phyloP scores from a whole-genome alignment of 2,113 vertebrate genomes.

The Todiramphus chloris region DNA sequence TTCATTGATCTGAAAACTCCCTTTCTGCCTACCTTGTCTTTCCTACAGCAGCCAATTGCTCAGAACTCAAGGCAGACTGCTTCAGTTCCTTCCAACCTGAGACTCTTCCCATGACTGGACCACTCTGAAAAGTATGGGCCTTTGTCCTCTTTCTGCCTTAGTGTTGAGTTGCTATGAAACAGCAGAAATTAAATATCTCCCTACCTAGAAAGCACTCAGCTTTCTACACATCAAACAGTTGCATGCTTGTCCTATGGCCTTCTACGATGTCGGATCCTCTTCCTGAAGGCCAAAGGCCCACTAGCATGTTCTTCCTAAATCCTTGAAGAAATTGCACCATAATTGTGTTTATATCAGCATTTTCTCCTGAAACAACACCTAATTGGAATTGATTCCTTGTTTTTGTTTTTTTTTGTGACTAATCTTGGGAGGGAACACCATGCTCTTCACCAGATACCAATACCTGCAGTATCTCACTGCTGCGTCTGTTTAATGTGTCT shows the following conservation, averaged over 20 bases:
- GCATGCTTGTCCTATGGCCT: background rate
- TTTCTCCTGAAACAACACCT: background rate
- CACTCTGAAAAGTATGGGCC: background rate
- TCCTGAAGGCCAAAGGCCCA: background rate
- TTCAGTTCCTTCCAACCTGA: background rate
- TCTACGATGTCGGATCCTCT: background rate
- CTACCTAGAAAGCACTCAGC: background rate
- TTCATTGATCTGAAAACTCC: background rate
- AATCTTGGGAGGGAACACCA: background rate
- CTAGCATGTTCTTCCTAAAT: background rate
- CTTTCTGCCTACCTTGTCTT: background rate
- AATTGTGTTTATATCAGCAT: background rate
- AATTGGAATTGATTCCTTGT: background rate
- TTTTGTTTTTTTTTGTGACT: background rate
- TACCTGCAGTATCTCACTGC: background rate
- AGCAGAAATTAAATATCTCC: background rate
- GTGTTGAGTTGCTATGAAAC: background rate
- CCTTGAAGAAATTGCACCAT: background rate
- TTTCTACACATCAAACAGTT: background rate
- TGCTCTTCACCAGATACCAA: background rate
- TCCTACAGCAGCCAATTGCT: background rate
- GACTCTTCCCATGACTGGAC: background rate
- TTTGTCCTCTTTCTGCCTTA: background rate
- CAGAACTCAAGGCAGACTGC: background rate
- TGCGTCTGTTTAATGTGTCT: background rate